Evolutionary conservation across 2,888 invertebrate genomes (phyloP).

Genomic region (Oligia strigilis): DNA sequence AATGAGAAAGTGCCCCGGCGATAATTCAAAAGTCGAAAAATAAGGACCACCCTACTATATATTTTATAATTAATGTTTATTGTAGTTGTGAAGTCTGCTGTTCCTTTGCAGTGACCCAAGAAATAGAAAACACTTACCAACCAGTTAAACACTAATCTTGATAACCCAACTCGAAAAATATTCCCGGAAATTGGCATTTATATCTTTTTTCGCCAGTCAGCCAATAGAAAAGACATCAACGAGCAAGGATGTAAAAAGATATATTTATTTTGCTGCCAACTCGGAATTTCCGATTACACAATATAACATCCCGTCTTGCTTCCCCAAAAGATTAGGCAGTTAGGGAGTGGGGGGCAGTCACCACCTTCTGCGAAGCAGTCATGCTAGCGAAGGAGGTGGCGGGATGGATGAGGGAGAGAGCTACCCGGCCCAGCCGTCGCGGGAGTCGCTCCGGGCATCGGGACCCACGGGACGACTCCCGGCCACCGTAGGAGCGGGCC

Average conservation of each 20-base stretch:
- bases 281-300: neutral
- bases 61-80: neutral
- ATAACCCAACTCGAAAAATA: neutral
- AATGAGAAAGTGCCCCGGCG: too few species aligned
- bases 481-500: too few species aligned
- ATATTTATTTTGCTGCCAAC: neutral
- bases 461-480: too few species aligned
- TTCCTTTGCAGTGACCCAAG: neutral
- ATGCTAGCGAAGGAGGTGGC: too few species aligned
- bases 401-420: too few species aligned
- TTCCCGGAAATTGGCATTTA: neutral
- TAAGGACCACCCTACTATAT: neutral
- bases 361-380: too few species aligned
- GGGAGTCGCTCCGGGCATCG: too few species aligned
- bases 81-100: neutral
- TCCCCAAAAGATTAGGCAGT: too few species aligned
- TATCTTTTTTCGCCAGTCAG: neutral
- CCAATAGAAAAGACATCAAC: conserved; percentile 69
- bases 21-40: too few species aligned
- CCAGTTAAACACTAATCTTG: neutral
- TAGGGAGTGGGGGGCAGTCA: too few species aligned
- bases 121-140: neutral
- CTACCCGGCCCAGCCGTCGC: too few species aligned
- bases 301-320: too few species aligned
- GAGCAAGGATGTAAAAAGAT: conserved; percentile 19